Percentiles rank a stretch among this genome's conserved stretches.
These are phyloP conservation scores for Orthonevra nobilis DNA, from an alignment of 2,888 invertebrate genomes.

Conservation along the genomic window DNA sequence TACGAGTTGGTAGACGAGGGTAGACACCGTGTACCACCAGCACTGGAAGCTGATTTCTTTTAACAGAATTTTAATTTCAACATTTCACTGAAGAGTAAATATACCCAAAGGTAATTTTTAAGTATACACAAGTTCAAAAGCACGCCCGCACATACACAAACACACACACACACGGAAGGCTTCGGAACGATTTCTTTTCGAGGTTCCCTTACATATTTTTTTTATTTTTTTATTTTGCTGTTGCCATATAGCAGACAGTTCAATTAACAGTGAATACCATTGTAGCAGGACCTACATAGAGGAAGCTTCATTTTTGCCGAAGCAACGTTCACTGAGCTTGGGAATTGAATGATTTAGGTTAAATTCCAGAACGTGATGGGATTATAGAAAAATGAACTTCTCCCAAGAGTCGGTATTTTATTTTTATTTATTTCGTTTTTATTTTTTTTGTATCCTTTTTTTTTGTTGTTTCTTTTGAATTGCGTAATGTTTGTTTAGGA, in stretches of 20 bases:
- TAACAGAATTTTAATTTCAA: slow-evolving; percentile 16
- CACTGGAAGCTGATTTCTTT: not conserved
- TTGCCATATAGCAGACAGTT: slow-evolving; percentile 34
- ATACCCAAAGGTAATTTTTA: slow-evolving; percentile 32
- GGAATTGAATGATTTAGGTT: slow-evolving; percentile 59
- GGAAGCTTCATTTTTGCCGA: not conserved
- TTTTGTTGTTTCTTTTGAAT: slow-evolving; percentile 14
- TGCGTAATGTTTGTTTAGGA: slow-evolving; percentile 30
- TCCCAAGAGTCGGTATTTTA: slow-evolving; percentile 41
- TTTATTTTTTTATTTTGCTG: too few species aligned
- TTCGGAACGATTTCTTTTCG: slow-evolving; percentile 16
- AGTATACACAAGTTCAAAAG: slow-evolving; percentile 11
- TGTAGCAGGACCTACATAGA: not conserved
- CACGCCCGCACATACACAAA: not conserved
- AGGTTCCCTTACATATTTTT: slow-evolving; percentile 1
- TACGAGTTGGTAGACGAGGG: too few species aligned
- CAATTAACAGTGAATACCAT: slow-evolving; percentile 53
- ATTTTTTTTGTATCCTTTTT: slow-evolving; percentile 3
- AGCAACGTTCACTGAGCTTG: slow-evolving; percentile 15
- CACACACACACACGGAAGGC: not conserved
- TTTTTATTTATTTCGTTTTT: slow-evolving; percentile 10
- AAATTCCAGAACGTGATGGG: slow-evolving; percentile 64
- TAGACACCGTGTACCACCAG: too few species aligned
- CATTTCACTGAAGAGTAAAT: slow-evolving; percentile 5
- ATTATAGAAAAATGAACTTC: slow-evolving; percentile 60